Conservation (phyloP, 2,113 vertebrate species). For the Hypanus sabinus region DNA sequence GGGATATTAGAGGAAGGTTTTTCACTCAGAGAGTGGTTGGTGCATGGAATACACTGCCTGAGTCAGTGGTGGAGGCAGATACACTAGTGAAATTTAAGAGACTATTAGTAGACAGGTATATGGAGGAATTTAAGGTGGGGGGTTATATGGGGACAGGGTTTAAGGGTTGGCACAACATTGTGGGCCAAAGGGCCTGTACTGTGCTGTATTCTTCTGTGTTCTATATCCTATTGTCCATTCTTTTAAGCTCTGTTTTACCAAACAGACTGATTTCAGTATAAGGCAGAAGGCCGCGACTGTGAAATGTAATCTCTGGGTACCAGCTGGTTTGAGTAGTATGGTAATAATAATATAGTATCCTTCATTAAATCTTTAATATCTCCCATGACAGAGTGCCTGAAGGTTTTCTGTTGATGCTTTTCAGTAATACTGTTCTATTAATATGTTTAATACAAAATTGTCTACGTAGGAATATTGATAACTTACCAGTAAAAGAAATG, state of each 20-base stretch:
- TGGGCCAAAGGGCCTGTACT: too few relatives aligned
- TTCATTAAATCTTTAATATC: constrained; percentile 1
- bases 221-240: background rate
- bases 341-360: background rate
- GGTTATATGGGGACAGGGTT: too few relatives aligned
- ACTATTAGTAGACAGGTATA: too few relatives aligned
- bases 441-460: background rate
- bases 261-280: background rate
- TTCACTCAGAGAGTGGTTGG: too few relatives aligned
- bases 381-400: background rate
- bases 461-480: background rate
- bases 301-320: background rate
- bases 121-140: too few relatives aligned
- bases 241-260: background rate
- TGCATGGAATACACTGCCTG: too few relatives aligned
- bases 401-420: background rate
- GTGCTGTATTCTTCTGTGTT: too few relatives aligned
- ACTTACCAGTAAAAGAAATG: background rate
- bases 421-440: background rate
- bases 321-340: background rate
- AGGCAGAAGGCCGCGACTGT: background rate
- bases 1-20: too few relatives aligned
- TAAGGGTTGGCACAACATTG: too few relatives aligned
- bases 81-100: too few relatives aligned
- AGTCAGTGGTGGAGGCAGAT: too few relatives aligned